Conservation (phyloP, 2,113 vertebrate genomes). For the Heptranchias perlo region DNA sequence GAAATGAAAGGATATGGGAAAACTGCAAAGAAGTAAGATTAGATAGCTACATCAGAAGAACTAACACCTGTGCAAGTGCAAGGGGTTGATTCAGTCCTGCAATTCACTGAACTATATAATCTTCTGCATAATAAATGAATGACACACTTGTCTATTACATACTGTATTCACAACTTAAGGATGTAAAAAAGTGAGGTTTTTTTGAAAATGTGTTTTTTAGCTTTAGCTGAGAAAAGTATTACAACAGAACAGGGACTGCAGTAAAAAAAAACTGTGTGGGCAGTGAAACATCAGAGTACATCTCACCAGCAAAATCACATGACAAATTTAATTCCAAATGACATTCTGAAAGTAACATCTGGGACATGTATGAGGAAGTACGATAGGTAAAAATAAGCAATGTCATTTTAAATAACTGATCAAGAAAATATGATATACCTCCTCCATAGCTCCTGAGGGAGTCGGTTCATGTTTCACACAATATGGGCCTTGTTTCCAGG, state of each 20-base stretch:
- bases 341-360: not conserved
- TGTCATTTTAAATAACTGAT: not conserved
- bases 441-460: constrained; percentile 61
- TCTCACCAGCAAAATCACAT: not conserved
- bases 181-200: not conserved
- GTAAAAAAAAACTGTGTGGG: not conserved
- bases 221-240: not conserved
- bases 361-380: not conserved
- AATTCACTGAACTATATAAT: not conserved
- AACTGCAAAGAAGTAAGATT: not conserved
- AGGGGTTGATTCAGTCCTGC: not conserved
- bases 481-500: constrained; percentile 91
- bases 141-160: not conserved
- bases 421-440: constrained; percentile 38
- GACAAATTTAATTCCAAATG: not conserved
- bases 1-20: not conserved
- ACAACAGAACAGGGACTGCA: not conserved
- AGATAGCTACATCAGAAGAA: not conserved
- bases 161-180: not conserved
- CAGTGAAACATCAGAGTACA: not conserved
- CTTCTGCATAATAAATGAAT: not conserved
- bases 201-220: not conserved
- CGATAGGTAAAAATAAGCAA: not conserved
- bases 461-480: constrained; percentile 82
- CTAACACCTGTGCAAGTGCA: not conserved